Conservation (phyloP, 2,888 invertebrate genomes). For the Eupeodes luniger region DNA sequence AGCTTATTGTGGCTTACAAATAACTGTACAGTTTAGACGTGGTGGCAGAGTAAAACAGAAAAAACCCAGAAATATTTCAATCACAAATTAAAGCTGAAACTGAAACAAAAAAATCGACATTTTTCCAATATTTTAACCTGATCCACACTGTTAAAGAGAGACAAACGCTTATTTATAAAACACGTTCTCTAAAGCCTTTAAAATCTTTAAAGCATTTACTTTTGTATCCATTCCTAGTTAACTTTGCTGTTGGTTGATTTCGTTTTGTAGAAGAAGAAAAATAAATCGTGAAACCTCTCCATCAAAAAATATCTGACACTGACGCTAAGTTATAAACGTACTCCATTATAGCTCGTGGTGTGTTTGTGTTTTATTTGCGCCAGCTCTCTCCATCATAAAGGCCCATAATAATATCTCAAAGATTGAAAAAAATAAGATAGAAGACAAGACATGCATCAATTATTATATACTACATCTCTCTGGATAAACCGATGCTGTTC, state of each 20-base stretch:
- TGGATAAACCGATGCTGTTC: slow-evolving; percentile 45
- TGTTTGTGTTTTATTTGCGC: neutral
- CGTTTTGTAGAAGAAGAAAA: slow-evolving; percentile 34
- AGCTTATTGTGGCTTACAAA: no score
- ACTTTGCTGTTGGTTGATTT: neutral
- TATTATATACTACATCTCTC: slow-evolving; percentile 11
- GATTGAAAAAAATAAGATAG: neutral
- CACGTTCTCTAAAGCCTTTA: neutral
- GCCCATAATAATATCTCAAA: slow-evolving; percentile 12
- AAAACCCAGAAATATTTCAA: no score
- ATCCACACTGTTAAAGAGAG: neutral
- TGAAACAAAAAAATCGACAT: neutral
- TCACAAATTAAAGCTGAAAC: no score
- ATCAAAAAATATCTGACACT: slow-evolving; percentile 71
- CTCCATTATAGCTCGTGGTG: slow-evolving; percentile 17
- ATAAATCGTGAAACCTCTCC: slow-evolving; percentile 73
- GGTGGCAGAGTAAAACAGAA: no score
- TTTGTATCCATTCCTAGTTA: slow-evolving; percentile 5
- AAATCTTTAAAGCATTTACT: neutral
- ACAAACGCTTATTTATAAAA: neutral
- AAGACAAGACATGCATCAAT: slow-evolving; percentile 58
- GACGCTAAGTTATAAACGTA: slow-evolving; percentile 52
- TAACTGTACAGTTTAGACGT: no score
- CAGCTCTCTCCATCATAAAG: neutral
- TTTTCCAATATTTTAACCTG: neutral